Evolutionary conservation across 2,888 invertebrate genomes (phyloP), one percentile per base, ranked within the genome.

Genomic region (Palloptera scutellata): DNA sequence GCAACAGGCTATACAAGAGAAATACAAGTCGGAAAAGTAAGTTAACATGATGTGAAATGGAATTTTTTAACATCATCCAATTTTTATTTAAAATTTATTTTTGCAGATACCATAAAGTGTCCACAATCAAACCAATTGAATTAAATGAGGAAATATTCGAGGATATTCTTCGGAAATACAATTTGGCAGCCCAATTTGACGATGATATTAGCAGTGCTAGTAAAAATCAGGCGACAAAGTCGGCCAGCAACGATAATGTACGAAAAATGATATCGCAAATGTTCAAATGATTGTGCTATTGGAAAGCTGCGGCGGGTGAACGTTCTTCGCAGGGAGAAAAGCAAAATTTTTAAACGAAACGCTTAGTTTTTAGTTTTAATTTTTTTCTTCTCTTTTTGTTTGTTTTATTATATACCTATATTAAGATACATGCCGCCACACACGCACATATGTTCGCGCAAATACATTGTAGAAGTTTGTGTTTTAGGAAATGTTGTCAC

Each of bases 1-100:
- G 51, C 95, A 96, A 81, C 93, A 93, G 82, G 95, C 96, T 59
- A 92, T 96, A 73, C 89, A 91, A 73, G 96, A 96, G 80, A 97
- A 97, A 86, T 97, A 95, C 86, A 93, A 91, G 84, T 87, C 86
- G 74, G 89, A 87, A 82, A 92, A 92, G 89, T 92, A 78, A 86
- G 88, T 84, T n/a, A 41, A 11, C 51, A 30, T 42, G 13, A 5
- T 30, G 30, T 2, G 2, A 30, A 30, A 30, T 30, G 30, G 2
- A 59, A 54, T 15, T 5, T 30, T 19, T 30, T 52, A n/a, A 59
- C 0, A 1, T 51, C 13, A 1, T 62, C 51, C 30, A 61, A 43
- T 45, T 11, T 19, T 53, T 48, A 9, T 43, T 52, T 10, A 12
- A 1, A 9, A 8, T 20, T 45, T 11, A 52, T 19, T 53, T 66